phyloP scores from a whole-genome alignment of 2,797 vertebrate genomes.

The Schizothorax lantsangensis region DNA sequence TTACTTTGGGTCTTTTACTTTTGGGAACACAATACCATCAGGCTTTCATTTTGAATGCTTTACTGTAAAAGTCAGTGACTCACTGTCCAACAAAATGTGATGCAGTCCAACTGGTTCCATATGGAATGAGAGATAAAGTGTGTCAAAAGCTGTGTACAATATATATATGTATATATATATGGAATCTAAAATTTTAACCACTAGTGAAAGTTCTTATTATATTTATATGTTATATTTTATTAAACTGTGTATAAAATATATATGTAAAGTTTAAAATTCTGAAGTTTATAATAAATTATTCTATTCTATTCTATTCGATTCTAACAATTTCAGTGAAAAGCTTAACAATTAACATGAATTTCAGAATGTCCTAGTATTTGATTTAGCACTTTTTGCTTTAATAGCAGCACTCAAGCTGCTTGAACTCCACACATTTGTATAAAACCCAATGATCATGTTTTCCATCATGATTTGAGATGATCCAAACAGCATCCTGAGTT shows the following conservation, averaged over 20 bases:
- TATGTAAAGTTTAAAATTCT: not conserved
- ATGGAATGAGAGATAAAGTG: too few species aligned
- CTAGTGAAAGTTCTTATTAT: not conserved
- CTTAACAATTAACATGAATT: not conserved
- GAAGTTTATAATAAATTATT: too few species aligned
- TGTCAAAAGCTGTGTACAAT: too few species aligned
- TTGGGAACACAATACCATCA: not conserved
- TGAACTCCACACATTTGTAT: not conserved
- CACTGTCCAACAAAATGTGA: slow-evolving; percentile 5
- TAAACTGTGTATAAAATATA: not conserved
- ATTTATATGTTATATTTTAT: not conserved
- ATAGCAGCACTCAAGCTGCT: not conserved
- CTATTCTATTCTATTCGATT: not conserved
- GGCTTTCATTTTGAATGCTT: not conserved
- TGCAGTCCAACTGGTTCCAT: not conserved
- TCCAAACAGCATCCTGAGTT: not conserved
- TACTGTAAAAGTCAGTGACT: not conserved
- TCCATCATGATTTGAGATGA: not conserved
- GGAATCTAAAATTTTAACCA: not conserved
- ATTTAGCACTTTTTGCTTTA: not conserved
- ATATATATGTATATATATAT: too few species aligned
- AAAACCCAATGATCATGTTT: not conserved
- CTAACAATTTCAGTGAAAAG: not conserved
- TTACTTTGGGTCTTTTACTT: not conserved
- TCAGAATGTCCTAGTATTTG: not conserved